Evolutionary conservation across 2,888 invertebrate species (phyloP), one percentile per base, ranked within the genome.

Genomic region (Osedax frankpressi): DNA sequence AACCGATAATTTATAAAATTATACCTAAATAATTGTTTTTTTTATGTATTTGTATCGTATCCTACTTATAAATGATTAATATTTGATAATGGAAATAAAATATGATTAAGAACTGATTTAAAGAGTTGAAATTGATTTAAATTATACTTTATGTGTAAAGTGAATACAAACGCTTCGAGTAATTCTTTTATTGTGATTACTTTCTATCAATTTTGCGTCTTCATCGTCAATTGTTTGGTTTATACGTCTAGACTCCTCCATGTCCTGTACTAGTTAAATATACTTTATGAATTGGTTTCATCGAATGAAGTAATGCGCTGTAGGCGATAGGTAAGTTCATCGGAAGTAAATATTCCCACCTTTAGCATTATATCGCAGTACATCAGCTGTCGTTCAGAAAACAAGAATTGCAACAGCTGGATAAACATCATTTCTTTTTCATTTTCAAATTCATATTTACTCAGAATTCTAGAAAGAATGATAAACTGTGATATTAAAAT

Each of bases 321-420:
- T 19, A 19, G 44, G 19, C 44, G 19, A 19, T 44, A 44, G 44
- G 44, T 44, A n/a, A n/a, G n/a, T n/a, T n/a, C n/a, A n/a, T n/a
- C n/a, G n/a, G n/a, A n/a, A 44, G 19, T 19, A 11, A 44, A 6
- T 44, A 44, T 6, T 44, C 6, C 44, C 19, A 44, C 44, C 44
- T 95, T 94, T 44, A 98, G 85, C 98, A 98, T 98, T 0, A 96
- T 95, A 86, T 98, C 97, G 86, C 97, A 98, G 81, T 91, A 92
- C 83, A 95, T 94, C 73, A 98, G 85, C 79, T 95, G 91, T n/a
- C 92, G 89, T 82, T 97, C 96, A 0, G 95, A 96, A 87, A 98
- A 97, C 77, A 75, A 88, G 69, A 94, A 86, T 85, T 97, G 97
- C 2, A 98, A 85, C 75, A 97, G 86, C 84, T 97, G 96, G 73